Evolutionary conservation across 1,140 invertebrate genomes (phyloP), one percentile per base, ranked within the genome.

Genomic region (Caenorhabditis remanei): DNA sequence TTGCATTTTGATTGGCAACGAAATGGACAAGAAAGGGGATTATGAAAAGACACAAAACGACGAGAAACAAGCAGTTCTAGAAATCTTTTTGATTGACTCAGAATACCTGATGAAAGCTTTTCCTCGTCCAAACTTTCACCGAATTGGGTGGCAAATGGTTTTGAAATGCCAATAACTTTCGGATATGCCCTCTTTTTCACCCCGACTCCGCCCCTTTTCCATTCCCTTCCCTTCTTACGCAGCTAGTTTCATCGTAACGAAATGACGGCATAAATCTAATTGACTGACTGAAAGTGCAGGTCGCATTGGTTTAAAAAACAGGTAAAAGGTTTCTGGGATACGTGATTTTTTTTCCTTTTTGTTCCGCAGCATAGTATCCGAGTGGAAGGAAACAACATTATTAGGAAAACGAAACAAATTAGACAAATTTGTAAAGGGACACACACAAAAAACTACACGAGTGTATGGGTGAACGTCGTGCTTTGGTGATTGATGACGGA

Each of bases 1-100:
- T 79, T 79, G 71, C 71, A 79, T 79, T 79, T 79, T 79, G 71
- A 79, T 79, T 79, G 71, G 71, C 71, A 79, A 79, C 53, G 71
- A 79, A 79, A 79, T 79, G 71, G 46, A 79, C 46, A 71, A 71
- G 65, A 46, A 13, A 43, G 19, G 24, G 13, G 11, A 48, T 41
- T 13, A 21, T 50, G 71, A 79, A 79, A 79, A 50, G 46, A 48
- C n/a, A 24, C 71, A 21, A 21, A 50, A 32, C 19, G 71, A 79
- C 3, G n/a, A 79, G 71, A 79, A 50, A 79, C 46, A 53, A 75
- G 46, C 43, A 50, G 71, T 79, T 53, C 46, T 53, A 14, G 14
- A 71, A 43, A 4, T 32, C 8, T 63, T 63, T 43, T 71, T 71
- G 71, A 79, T 50, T 53, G 71, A 79, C 71, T 79, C 71, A 21